A percentile compares a stretch with the other conserved stretches of the same genome.
These are phyloP conservation scores for Brachypterus glaber DNA, from an alignment of 2,888 invertebrate species.

Conservation along the genomic window DNA sequence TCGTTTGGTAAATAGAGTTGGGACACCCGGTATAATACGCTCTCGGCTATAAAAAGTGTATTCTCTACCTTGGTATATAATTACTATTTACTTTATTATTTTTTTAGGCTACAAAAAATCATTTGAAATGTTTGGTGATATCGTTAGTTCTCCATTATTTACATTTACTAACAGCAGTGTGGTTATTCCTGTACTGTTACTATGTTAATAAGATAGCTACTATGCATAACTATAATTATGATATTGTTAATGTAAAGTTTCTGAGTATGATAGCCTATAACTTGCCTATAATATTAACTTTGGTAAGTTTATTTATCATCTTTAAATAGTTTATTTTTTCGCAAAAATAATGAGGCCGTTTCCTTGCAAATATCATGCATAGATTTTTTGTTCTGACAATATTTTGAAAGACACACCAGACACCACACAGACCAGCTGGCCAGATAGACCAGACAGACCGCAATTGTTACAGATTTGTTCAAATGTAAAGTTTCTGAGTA, in stretches of 20 bases:
- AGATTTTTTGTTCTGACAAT: no score
- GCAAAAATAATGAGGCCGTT: no score
- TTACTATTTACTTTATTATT: constrained; percentile 4
- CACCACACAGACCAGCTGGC: no score
- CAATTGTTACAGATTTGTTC: no score
- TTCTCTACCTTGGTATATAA: no score
- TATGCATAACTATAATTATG: constrained; percentile 32
- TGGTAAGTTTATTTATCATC: constrained; percentile 50
- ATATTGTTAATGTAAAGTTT: constrained; percentile 45
- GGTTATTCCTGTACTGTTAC: constrained; percentile 59
- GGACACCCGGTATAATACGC: no score
- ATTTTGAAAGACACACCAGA: no score
- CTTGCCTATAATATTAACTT: constrained; percentile 53
- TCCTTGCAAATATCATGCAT: no score
- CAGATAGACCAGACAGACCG: no score
- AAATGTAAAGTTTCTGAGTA: constrained; percentile 51
- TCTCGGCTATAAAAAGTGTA: no score
- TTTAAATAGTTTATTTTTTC: no score
- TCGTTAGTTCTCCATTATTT: constrained; percentile 61
- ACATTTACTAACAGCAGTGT: constrained; percentile 58
- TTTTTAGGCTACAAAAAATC: constrained; percentile 52
- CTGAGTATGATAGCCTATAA: constrained; percentile 54
- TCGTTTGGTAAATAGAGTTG: no score
- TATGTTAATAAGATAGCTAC: constrained; percentile 51
- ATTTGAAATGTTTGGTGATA: constrained; percentile 55